Conservation (phyloP, 1,140 invertebrate species). For the Drosophila insularis region DNA sequence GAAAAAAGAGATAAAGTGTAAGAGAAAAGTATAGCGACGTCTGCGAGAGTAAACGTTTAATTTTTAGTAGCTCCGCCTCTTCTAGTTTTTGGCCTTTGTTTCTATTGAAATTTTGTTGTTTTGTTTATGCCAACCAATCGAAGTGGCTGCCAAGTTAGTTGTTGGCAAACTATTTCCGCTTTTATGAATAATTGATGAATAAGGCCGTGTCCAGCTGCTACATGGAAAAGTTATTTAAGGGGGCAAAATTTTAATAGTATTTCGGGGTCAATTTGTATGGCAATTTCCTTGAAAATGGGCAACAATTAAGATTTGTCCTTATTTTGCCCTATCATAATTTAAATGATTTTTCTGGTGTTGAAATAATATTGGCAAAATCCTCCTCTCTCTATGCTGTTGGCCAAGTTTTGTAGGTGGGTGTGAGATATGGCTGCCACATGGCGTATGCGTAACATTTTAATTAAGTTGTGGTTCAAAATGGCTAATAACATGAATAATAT, state of each 20-base stretch:
- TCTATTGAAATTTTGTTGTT: conserved; percentile 9
- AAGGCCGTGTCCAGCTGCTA: background rate
- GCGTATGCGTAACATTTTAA: conserved; percentile 66
- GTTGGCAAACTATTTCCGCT: conserved; percentile 18
- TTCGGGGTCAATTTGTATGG: conserved; percentile 1
- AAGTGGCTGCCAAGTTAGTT: conserved; percentile 14
- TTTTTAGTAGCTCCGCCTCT: conserved; percentile 29
- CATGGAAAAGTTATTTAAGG: conserved; percentile 10
- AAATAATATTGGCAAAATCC: conserved; percentile 22
- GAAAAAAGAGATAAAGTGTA: conserved; percentile 14
- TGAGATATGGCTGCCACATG: conserved; percentile 23
- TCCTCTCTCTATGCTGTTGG: too few species aligned
- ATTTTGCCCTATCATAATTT: background rate
- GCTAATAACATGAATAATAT: conserved; percentile 13
- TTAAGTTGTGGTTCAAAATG: conserved; percentile 62
- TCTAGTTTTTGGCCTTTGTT: conserved; percentile 17
- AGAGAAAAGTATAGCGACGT: conserved; percentile 5
- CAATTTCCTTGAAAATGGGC: conserved; percentile 11
- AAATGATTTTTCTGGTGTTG: background rate
- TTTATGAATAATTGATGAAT: conserved; percentile 46
- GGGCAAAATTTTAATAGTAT: background rate
- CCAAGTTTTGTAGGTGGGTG: background rate
- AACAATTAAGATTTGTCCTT: conserved; percentile 11
- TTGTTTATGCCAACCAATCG: conserved; percentile 35
- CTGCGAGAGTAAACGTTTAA: conserved; percentile 23